Conservation (phyloP, 2,888 invertebrate genomes). For the Microctonus hyperodae region DNA sequence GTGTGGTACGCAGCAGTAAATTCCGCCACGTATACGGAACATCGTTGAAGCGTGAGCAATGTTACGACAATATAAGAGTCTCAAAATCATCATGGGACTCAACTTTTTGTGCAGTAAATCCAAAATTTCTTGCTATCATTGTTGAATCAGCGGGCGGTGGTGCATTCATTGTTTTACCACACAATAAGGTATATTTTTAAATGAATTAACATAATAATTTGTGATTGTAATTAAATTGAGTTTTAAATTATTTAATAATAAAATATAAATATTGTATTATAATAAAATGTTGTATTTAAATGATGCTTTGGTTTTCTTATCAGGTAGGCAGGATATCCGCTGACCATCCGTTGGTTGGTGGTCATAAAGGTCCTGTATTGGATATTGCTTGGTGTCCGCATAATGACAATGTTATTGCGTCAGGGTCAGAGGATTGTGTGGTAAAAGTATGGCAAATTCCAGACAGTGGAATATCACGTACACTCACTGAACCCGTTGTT, state of each 20-base stretch:
- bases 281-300: neutral
- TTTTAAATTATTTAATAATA: conserved; percentile 11
- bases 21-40: conserved; percentile 97
- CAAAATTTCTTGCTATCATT: conserved; percentile 96
- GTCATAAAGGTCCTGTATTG: conserved; percentile 95
- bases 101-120: conserved; percentile 98
- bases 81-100: conserved; percentile 99
- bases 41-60: conserved; percentile 92
- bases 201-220: too few species aligned
- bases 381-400: conserved; percentile 99
- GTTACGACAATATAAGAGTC: conserved; percentile 96
- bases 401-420: conserved; percentile 97
- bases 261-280: neutral
- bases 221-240: conserved; percentile 20
- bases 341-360: conserved; percentile 93
- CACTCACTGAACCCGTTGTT: conserved; percentile 91
- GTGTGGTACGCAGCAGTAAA: conserved; percentile 96
- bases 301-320: conserved; percentile 10
- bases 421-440: conserved; percentile 96
- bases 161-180: conserved; percentile 92
- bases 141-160: conserved; percentile 97
- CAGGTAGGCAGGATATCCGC: conserved; percentile 94
- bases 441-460: conserved; percentile 98
- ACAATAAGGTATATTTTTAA: conserved; percentile 77
- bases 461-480: conserved; percentile 86